Conservation (phyloP, 2,888 invertebrate species). For the Encarsia formosa region DNA sequence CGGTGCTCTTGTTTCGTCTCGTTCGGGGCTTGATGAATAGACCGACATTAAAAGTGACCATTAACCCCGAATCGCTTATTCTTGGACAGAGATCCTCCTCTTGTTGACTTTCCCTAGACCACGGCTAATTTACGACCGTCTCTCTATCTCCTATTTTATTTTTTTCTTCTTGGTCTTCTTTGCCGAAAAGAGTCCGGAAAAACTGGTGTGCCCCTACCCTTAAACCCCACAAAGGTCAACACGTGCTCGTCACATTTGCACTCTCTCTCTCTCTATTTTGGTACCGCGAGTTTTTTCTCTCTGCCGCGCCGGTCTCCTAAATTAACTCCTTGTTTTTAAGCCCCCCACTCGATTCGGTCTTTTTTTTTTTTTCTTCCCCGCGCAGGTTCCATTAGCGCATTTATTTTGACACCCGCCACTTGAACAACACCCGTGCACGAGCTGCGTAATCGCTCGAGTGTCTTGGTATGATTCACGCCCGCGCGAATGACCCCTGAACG, state of each 20-base stretch:
- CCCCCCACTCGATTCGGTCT: constrained; percentile 14
- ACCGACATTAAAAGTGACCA: constrained; percentile 36
- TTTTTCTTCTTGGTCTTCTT: background rate
- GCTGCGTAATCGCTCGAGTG: constrained; percentile 39
- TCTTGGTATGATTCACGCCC: too few species aligned
- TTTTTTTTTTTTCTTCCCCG: background rate
- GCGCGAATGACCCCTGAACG: too few species aligned
- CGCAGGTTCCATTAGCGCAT: constrained; percentile 39
- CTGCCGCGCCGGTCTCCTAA: constrained; percentile 1
- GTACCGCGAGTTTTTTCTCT: constrained; percentile 12
- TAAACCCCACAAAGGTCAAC: constrained; percentile 32
- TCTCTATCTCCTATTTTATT: background rate
- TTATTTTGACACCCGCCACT: constrained; percentile 40
- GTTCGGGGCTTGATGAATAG: constrained; percentile 36
- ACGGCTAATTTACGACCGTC: too few species aligned
- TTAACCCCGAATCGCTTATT: constrained; percentile 35
- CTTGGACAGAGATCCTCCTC: too few species aligned
- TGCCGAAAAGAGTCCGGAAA: background rate
- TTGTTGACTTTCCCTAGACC: too few species aligned
- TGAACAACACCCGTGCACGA: too few species aligned
- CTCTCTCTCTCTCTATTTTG: constrained; percentile 24
- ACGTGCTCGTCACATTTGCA: constrained; percentile 49
- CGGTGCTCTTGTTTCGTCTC: constrained; percentile 38
- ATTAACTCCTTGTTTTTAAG: constrained; percentile 26
- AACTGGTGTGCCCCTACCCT: background rate